phyloP scores from a whole-genome alignment of 2,113 vertebrate genomes.

The Triplophysa siluroides region DNA sequence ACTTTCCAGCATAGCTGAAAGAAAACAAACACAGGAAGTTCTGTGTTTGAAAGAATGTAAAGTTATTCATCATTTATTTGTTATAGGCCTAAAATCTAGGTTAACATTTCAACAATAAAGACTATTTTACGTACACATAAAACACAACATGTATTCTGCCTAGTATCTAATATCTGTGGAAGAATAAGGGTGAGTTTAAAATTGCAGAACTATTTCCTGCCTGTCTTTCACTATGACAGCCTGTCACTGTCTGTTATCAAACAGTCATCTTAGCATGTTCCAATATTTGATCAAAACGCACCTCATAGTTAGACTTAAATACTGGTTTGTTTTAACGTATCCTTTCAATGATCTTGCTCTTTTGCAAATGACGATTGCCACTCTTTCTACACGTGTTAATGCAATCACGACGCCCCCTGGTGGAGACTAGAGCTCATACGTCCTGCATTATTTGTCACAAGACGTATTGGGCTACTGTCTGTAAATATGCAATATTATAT shows the following conservation, averaged over 20 bases:
- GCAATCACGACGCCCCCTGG: constrained; percentile 11
- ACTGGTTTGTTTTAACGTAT: not conserved
- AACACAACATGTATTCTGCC: no score
- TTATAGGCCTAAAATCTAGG: no score
- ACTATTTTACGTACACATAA: not conserved
- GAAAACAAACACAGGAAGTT: not conserved
- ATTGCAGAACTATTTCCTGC: not conserved
- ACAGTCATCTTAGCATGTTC: not conserved
- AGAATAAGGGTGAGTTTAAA: not conserved
- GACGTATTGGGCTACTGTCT: no score
- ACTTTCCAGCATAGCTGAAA: constrained; percentile 18
- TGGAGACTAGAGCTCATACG: not conserved
- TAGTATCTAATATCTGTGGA: not conserved
- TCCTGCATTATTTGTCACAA: no score
- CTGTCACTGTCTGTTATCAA: not conserved
- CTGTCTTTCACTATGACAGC: not conserved
- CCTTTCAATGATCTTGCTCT: not conserved
- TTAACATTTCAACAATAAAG: no score
- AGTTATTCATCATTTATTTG: no score
- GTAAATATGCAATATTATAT: no score
- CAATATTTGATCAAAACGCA: not conserved
- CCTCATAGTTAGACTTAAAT: not conserved
- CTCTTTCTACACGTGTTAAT: not conserved
- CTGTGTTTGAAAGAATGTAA: not conserved
- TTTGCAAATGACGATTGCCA: not conserved